Percentiles rank a stretch among this genome's conserved stretches.
Evolutionary conservation across 2,113 vertebrate genomes (phyloP).

Genomic region (Dolichallabes microphthalmus): DNA sequence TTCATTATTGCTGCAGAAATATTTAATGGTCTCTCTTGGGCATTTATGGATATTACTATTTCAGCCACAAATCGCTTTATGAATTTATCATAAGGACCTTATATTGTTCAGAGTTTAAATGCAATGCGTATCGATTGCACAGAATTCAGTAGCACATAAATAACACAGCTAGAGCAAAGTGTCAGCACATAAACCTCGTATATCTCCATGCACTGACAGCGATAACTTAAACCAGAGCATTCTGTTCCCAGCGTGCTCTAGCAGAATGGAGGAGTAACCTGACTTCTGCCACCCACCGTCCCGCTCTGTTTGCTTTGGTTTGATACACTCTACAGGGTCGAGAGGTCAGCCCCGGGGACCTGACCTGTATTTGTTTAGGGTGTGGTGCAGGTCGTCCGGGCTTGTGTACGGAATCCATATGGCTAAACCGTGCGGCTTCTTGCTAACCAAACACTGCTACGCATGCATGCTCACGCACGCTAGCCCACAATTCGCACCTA

Average conservation of each 20-base stretch:
- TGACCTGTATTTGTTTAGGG: constrained; percentile 39
- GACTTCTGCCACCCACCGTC: constrained; percentile 16
- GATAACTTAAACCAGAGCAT: not conserved
- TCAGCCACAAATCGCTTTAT: not conserved
- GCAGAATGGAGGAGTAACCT: not conserved
- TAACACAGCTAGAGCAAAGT: constrained; percentile 7
- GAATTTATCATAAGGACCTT: constrained; percentile 16
- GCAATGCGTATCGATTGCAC: not conserved
- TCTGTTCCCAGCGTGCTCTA: constrained; percentile 24
- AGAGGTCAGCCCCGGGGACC: constrained; percentile 57
- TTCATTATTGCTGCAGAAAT: constrained; percentile 18
- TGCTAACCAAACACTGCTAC: constrained; percentile 24
- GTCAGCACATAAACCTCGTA: constrained; percentile 11
- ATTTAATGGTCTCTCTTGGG: constrained; percentile 10
- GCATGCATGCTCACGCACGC: constrained; percentile 27
- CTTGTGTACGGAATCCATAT: constrained; percentile 64
- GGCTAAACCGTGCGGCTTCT: constrained; percentile 48
- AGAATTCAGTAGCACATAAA: not conserved
- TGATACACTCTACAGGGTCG: constrained; percentile 72
- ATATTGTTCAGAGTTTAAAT: not conserved
- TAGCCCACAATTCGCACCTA: constrained; percentile 16
- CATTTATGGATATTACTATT: not conserved
- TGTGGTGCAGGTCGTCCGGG: constrained; percentile 34
- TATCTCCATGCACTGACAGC: not conserved
- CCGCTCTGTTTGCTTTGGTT: constrained; percentile 71